A percentile compares a stretch with the other conserved stretches of the same genome.
These are phyloP conservation scores for Crematogaster levior DNA, from an alignment of 2,888 invertebrate genomes.

Conservation along the genomic window DNA sequence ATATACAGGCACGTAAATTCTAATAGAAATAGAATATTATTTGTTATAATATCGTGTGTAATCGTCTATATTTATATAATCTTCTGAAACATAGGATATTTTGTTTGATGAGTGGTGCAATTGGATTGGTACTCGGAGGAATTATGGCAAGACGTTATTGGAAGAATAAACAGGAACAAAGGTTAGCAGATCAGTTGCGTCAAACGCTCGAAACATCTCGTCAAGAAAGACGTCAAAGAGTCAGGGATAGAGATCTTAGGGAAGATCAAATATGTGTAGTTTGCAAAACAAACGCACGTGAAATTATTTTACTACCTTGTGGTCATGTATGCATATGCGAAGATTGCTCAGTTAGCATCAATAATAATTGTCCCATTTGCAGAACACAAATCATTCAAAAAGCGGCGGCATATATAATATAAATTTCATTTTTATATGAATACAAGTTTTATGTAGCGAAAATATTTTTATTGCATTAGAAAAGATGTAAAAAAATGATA, in stretches of 20 bases:
- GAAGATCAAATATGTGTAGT: conserved; percentile 93
- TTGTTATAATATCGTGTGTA: not conserved
- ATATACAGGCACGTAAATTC: conserved; percentile 88
- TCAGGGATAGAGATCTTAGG: conserved; percentile 88
- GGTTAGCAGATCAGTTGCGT: conserved; percentile 86
- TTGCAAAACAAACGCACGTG: conserved; percentile 94
- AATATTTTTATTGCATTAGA: conserved; percentile 58
- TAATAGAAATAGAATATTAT: not conserved
- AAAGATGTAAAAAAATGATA: not conserved
- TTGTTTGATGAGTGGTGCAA: conserved; percentile 87
- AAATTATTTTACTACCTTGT: conserved; percentile 95
- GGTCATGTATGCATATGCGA: conserved; percentile 96
- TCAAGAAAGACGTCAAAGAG: conserved; percentile 89
- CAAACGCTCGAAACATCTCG: conserved; percentile 88
- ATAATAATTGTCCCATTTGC: conserved; percentile 92
- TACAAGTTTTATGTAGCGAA: conserved; percentile 11
- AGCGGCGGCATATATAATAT: conserved; percentile 90
- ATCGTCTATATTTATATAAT: conserved; percentile 20
- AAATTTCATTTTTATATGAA: conserved; percentile 84
- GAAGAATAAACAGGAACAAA: conserved; percentile 87
- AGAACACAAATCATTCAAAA: conserved; percentile 90
- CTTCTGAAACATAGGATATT: conserved; percentile 84
- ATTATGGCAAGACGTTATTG: conserved; percentile 86
- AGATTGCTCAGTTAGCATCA: conserved; percentile 92
- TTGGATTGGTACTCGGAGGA: conserved; percentile 87